These are phyloP conservation scores for Callorhinus ursinus DNA, from an alignment of 2,113 vertebrate genomes.

Conservation along the genomic window DNA sequence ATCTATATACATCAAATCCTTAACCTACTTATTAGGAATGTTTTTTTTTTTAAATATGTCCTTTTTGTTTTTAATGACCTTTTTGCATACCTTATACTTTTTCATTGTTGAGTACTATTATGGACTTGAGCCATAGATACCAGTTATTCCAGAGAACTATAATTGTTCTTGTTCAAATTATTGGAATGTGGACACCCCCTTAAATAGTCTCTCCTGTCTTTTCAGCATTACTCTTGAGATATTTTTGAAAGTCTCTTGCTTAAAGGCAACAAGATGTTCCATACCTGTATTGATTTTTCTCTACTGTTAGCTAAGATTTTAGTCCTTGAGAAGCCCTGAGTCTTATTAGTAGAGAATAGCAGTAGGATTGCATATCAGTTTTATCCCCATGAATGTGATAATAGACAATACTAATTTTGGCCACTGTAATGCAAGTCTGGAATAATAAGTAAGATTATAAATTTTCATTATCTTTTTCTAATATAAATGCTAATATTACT, in stretches of 20 bases:
- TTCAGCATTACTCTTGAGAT: not conserved
- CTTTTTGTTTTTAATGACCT: not conserved
- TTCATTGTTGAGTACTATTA: not conserved
- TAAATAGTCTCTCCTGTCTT: not conserved
- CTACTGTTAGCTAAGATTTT: not conserved
- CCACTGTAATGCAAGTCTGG: not conserved
- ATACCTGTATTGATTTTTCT: not conserved
- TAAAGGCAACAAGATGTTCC: slow-evolving; percentile 38
- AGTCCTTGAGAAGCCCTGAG: not conserved
- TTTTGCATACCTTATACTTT: not conserved
- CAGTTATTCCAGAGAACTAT: not conserved
- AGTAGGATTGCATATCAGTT: not conserved
- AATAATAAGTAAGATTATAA: not conserved
- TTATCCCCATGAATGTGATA: not conserved
- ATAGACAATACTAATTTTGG: not conserved
- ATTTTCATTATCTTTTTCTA: not conserved
- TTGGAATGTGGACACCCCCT: not conserved
- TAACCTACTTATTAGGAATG: not conserved
- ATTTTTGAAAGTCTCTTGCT: slow-evolving; percentile 43
- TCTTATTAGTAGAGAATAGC: not conserved
- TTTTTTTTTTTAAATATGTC: not conserved
- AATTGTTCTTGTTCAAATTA: not conserved
- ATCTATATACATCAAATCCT: not conserved
- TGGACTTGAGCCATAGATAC: not conserved
- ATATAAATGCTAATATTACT: not conserved